Evolutionary conservation across 1,140 invertebrate species (phyloP).

Genomic region (Pinna nobilis): DNA sequence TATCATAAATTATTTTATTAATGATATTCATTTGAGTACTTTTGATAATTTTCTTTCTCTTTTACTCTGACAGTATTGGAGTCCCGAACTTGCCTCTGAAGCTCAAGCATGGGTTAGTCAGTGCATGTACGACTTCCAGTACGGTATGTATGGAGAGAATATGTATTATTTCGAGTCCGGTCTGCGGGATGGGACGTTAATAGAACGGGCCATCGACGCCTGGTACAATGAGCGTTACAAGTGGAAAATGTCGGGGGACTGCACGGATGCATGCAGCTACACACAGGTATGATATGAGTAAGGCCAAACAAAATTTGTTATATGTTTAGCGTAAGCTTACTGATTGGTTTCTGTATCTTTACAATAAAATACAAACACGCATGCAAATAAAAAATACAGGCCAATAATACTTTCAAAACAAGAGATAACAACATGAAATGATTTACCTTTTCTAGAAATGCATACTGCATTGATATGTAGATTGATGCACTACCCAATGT

Average conservation of each 20-base stretch:
- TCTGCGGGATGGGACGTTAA: slow-evolving; percentile 16
- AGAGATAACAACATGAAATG: no score
- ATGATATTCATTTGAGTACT: neutral
- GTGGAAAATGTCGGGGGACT: slow-evolving; percentile 25
- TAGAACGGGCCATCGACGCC: slow-evolving; percentile 28
- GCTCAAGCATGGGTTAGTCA: slow-evolving; percentile 4
- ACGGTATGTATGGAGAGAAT: slow-evolving; percentile 25
- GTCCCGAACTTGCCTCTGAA: slow-evolving; percentile 18
- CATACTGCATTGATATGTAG: no score
- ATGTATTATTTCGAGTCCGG: slow-evolving; percentile 34
- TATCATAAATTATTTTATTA: neutral
- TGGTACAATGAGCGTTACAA: slow-evolving; percentile 31
- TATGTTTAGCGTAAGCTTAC: neutral
- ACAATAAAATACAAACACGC: neutral
- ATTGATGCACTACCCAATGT: no score
- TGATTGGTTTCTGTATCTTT: neutral
- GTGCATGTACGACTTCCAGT: slow-evolving; percentile 26
- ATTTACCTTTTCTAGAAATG: no score
- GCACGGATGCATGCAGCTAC: slow-evolving; percentile 39
- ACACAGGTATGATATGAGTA: slow-evolving; percentile 35
- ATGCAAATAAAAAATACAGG: neutral
- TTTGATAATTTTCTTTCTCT: neutral
- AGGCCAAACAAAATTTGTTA: no score
- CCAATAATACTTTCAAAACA: no score
- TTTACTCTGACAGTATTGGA: slow-evolving; percentile 17